Percentiles rank a stretch among this genome's conserved stretches.
These are phyloP conservation scores for Stylophora pistillata DNA, from an alignment of 64 coral and sea anemone species.

Conservation along the genomic window DNA sequence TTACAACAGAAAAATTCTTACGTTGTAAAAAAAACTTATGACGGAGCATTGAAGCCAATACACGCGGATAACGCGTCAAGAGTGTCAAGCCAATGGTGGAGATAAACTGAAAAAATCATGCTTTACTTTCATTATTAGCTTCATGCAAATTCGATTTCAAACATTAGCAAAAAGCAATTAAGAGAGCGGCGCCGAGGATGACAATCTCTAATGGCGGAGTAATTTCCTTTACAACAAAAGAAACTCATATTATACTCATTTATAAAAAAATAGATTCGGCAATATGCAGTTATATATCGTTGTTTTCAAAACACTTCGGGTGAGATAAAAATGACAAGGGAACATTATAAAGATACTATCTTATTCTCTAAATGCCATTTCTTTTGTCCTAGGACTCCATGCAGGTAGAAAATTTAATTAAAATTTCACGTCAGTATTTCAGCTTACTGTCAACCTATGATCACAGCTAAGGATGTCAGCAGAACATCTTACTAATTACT, in stretches of 20 bases:
- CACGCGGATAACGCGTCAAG: neutral
- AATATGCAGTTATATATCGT: neutral
- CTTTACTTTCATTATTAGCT: neutral
- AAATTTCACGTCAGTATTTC: neutral
- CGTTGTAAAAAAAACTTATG: neutral
- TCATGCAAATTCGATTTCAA: neutral
- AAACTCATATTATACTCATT: neutral
- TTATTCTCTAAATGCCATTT: neutral
- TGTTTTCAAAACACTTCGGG: neutral
- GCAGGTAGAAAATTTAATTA: neutral
- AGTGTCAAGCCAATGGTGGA: neutral
- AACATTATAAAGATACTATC: constrained; percentile 2
- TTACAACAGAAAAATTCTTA: neutral
- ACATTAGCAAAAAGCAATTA: neutral
- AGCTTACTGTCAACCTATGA: neutral
- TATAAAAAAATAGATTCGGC: neutral
- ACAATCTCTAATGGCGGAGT: neutral
- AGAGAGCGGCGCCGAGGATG: neutral
- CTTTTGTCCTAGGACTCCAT: neutral
- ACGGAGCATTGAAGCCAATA: neutral
- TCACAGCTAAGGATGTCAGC: neutral
- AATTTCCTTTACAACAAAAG: constrained; percentile 2
- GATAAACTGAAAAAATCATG: neutral
- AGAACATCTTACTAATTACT: neutral
- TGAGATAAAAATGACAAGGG: neutral